Conservation (phyloP, 1,140 invertebrate genomes). For the Drosophila arizonae region DNA sequence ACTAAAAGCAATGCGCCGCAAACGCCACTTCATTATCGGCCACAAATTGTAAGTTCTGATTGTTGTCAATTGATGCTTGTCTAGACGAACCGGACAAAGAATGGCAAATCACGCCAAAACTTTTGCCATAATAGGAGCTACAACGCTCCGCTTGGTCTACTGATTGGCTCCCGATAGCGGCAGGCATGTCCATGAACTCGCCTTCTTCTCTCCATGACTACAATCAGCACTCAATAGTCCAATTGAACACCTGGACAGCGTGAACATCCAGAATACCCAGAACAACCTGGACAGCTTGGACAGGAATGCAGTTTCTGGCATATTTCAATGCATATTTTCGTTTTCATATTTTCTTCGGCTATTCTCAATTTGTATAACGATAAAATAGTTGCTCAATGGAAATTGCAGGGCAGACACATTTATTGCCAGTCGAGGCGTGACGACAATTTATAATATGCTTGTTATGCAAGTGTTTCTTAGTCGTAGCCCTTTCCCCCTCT, state of each 20-base stretch:
- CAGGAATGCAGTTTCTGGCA: background rate
- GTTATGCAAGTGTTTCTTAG: conserved; percentile 23
- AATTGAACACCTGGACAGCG: background rate
- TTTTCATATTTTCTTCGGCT: too few species aligned
- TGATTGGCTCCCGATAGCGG: conserved; percentile 13
- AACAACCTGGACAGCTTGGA: too few species aligned
- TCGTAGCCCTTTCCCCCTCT: background rate
- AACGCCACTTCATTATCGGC: conserved; percentile 14
- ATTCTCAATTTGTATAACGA: conserved; percentile 4
- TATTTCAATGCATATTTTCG: conserved; percentile 2
- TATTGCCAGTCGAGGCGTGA: conserved; percentile 21
- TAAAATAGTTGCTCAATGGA: background rate
- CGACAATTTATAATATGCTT: conserved; percentile 27
- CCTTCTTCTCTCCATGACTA: background rate
- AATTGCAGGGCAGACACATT: conserved; percentile 10
- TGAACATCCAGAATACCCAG: too few species aligned
- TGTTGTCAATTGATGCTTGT: conserved; percentile 27
- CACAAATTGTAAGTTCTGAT: conserved; percentile 36
- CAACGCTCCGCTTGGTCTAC: background rate
- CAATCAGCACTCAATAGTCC: background rate
- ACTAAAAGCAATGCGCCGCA: conserved; percentile 12
- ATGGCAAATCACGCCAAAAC: background rate
- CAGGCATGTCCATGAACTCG: background rate
- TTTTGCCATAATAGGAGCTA: background rate
- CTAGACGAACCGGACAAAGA: conserved; percentile 29